Percentiles rank a stretch among this genome's conserved stretches.
phyloP scores from a whole-genome alignment of 2,113 vertebrate species.

The Bufo gargarizans region DNA sequence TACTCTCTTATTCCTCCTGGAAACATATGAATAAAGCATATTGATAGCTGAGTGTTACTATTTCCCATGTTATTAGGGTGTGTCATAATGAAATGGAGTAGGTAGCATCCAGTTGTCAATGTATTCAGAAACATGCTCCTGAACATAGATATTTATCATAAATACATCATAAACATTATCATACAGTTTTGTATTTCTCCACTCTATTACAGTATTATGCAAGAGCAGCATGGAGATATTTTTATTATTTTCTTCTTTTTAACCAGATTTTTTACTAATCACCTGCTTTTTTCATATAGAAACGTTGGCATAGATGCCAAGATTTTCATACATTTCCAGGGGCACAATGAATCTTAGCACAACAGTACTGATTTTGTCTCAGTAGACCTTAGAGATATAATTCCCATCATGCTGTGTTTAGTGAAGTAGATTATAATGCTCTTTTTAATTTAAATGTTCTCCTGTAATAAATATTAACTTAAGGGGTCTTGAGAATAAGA shows the following conservation, averaged over 20 bases:
- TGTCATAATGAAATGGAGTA: neutral
- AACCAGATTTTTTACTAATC: neutral
- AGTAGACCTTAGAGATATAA: neutral
- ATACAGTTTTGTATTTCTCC: neutral
- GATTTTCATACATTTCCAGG: neutral
- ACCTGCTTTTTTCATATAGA: neutral
- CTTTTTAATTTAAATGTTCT: neutral
- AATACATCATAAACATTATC: neutral
- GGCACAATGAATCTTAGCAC: neutral
- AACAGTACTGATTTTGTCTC: neutral
- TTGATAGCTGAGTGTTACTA: too few relatives aligned
- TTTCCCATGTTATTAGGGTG: too few relatives aligned
- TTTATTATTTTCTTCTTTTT: neutral
- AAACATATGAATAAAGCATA: too few relatives aligned
- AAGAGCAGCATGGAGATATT: neutral
- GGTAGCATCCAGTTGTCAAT: neutral
- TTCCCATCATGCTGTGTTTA: neutral
- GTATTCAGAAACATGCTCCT: neutral
- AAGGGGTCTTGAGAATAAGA: neutral
- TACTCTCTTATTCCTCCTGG: too few relatives aligned
- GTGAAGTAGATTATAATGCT: neutral
- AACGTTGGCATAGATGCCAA: neutral
- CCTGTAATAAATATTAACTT: slow-evolving; percentile 3
- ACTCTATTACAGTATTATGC: neutral
- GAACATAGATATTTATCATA: too few relatives aligned